Percentiles rank a stretch among this genome's conserved stretches.
phyloP scores from a whole-genome alignment of 1,140 invertebrate species.

The Lucilia sericata region DNA sequence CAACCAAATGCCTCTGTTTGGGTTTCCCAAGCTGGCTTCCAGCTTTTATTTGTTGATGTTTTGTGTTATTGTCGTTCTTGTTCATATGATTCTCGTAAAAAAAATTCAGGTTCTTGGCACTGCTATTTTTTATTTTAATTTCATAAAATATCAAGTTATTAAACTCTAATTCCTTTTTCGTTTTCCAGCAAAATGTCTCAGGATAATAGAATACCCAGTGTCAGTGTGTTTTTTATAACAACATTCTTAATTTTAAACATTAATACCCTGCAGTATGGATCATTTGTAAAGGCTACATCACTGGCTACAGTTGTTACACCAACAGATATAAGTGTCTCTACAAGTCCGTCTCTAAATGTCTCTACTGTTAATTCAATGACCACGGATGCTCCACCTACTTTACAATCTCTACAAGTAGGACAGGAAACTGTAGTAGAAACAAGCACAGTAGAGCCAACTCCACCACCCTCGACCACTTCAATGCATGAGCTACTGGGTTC shows the following conservation, averaged over 20 bases:
- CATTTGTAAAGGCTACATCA: slow-evolving; percentile 5
- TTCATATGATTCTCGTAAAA: too few species aligned
- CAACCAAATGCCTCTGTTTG: too few species aligned
- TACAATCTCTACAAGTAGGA: not conserved
- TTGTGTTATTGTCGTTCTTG: too few species aligned
- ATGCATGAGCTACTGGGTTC: slow-evolving; percentile 60
- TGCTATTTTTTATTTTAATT: too few species aligned
- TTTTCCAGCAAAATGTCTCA: slow-evolving; percentile 24
- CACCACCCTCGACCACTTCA: slow-evolving; percentile 17
- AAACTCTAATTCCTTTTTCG: not conserved
- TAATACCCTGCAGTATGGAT: not conserved
- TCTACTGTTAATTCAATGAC: slow-evolving; percentile 1
- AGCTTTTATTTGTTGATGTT: too few species aligned
- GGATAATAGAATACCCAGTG: slow-evolving; percentile 27
- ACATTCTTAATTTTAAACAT: slow-evolving; percentile 5
- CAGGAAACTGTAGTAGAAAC: slow-evolving; percentile 45
- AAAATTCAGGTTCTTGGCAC: too few species aligned
- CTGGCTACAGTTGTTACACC: slow-evolving; percentile 25
- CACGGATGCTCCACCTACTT: slow-evolving; percentile 33
- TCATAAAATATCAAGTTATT: too few species aligned
- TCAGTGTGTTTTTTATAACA: not conserved
- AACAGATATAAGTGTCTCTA: not conserved
- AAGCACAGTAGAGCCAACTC: not conserved
- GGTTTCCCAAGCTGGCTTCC: too few species aligned
- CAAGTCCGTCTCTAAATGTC: slow-evolving; percentile 17